Evolutionary conservation across 2,797 vertebrate genomes (phyloP).

Genomic region (Hirundo rustica): DNA sequence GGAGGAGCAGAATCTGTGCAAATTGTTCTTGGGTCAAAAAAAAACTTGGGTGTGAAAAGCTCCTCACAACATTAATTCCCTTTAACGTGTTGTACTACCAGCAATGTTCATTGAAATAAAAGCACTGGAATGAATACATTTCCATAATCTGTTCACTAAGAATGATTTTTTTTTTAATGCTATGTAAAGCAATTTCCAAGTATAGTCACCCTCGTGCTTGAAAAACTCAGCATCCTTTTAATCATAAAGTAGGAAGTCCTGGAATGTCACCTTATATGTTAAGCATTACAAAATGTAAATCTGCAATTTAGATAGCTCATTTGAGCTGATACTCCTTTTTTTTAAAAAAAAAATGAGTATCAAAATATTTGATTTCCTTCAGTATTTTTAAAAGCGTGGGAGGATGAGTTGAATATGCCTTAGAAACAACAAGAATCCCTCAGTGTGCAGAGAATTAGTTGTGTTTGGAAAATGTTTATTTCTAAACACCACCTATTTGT

Average conservation of each 20-base stretch:
- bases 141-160: not conserved
- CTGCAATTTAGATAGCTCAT: not conserved
- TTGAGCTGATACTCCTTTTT: not conserved
- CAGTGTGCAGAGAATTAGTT: not conserved
- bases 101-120: not conserved
- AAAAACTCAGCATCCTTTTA: slow-evolving; percentile 16
- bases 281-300: slow-evolving; percentile 9
- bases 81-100: slow-evolving; percentile 24
- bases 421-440: not conserved
- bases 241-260: slow-evolving; percentile 22
- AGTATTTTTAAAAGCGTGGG: slow-evolving; percentile 42
- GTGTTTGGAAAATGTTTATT: not conserved
- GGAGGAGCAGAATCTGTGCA: not conserved
- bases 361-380: slow-evolving; percentile 37
- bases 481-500: not conserved
- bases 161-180: not conserved
- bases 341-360: not conserved
- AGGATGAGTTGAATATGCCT: not conserved
- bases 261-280: slow-evolving; percentile 37
- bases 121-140: not conserved
- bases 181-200: slow-evolving; percentile 18
- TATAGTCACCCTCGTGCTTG: not conserved
- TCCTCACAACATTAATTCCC: not conserved
- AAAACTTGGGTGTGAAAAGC: not conserved
- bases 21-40: not conserved